Conservation (phyloP, 2,113 vertebrate genomes). For the Rhineura floridana region DNA sequence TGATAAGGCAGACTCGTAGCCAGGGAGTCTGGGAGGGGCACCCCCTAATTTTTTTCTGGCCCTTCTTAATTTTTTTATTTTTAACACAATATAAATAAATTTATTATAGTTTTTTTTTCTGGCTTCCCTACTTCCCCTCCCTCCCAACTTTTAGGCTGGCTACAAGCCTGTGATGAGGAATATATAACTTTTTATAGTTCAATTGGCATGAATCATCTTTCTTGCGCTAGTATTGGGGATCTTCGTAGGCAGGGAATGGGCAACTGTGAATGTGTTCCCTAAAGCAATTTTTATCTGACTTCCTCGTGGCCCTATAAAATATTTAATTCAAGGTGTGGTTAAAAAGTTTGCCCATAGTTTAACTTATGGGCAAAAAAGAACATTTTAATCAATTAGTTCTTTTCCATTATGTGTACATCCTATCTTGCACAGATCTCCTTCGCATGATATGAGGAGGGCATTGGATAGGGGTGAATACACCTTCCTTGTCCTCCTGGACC, state of each 20-base stretch:
- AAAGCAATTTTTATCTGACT: neutral
- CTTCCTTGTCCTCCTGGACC: too few relatives aligned
- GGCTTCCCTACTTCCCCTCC: too few relatives aligned
- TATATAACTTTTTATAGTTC: neutral
- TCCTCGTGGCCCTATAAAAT: neutral
- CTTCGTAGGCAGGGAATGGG: neutral
- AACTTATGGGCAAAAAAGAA: neutral
- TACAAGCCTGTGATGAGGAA: neutral
- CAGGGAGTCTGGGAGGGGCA: too few relatives aligned
- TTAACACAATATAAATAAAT: too few relatives aligned
- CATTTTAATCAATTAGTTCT: neutral
- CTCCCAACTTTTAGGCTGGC: too few relatives aligned
- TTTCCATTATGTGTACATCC: neutral
- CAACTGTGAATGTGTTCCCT: neutral
- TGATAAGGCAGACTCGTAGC: too few relatives aligned
- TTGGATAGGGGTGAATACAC: too few relatives aligned
- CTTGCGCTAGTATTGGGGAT: neutral
- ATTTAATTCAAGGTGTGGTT: neutral
- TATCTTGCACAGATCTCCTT: too few relatives aligned
- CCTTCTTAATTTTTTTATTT: too few relatives aligned
- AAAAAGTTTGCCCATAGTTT: neutral
- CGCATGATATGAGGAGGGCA: too few relatives aligned
- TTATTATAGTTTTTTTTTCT: too few relatives aligned
- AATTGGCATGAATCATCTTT: neutral
- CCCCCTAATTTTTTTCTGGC: neutral